These are phyloP conservation scores for Palythoa caribaeorum DNA, from an alignment of 92 coral and sea anemone genomes.

Conservation along the genomic window DNA sequence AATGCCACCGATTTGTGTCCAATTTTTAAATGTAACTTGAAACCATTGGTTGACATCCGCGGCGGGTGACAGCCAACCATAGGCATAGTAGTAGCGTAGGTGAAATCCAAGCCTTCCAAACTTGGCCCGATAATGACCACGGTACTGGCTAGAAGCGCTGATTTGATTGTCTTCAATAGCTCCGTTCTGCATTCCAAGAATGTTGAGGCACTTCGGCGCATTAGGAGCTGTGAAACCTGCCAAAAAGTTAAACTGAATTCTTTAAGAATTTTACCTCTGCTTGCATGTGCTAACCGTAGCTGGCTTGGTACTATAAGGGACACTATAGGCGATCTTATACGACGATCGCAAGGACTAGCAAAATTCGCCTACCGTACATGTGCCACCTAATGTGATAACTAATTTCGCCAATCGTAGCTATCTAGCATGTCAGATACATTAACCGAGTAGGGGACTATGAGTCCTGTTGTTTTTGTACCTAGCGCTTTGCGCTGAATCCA, in stretches of 20 bases:
- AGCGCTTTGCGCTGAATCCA: no score
- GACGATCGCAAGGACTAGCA: no score
- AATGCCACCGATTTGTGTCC: slow-evolving; percentile 26
- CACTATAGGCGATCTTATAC: no score
- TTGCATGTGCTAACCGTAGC: no score
- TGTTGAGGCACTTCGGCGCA: background rate
- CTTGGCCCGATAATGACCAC: background rate
- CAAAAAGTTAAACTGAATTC: background rate
- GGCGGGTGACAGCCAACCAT: background rate
- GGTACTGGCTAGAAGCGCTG: background rate
- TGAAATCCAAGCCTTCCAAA: slow-evolving; percentile 1
- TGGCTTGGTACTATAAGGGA: no score
- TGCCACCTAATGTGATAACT: no score
- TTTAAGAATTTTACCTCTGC: no score
- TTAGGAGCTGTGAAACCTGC: slow-evolving; percentile 7
- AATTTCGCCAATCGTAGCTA: no score
- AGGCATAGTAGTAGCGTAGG: background rate
- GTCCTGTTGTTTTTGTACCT: no score
- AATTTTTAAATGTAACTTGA: background rate
- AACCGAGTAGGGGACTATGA: no score
- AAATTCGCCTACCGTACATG: no score
- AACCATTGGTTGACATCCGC: background rate
- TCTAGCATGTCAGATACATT: no score
- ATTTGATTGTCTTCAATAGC: background rate
- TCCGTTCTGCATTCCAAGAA: slow-evolving; percentile 24